These are phyloP conservation scores for Myotis davidii DNA, from an alignment of 2,113 vertebrate species.

Conservation along the genomic window DNA sequence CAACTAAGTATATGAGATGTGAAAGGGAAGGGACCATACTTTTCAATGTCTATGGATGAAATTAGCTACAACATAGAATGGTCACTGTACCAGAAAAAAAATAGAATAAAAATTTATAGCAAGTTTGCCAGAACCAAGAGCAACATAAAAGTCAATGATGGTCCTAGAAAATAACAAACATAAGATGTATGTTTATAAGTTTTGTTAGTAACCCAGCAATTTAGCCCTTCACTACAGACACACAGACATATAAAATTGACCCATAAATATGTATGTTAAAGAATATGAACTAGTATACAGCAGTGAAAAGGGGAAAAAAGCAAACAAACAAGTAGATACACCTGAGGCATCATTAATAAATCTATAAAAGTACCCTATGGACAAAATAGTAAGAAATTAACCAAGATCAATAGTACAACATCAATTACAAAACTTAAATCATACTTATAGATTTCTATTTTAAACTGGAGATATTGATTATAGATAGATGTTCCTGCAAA, in stretches of 20 bases:
- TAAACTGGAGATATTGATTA: not conserved
- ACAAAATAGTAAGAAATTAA: not conserved
- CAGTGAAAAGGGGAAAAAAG: not conserved
- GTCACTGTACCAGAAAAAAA: not conserved
- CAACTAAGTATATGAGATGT: not conserved
- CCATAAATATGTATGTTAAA: not conserved
- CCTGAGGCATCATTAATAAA: not conserved
- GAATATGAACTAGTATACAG: not conserved
- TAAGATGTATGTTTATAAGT: not conserved
- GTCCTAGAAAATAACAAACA: not conserved
- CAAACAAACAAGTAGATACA: not conserved
- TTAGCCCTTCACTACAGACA: not conserved
- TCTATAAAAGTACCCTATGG: not conserved
- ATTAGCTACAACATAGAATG: not conserved
- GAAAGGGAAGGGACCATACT: not conserved
- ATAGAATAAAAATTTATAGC: not conserved
- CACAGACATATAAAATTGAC: not conserved
- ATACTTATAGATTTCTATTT: not conserved
- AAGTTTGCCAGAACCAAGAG: not conserved
- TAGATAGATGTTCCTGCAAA: not conserved
- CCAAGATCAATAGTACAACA: not conserved
- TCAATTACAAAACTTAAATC: not conserved
- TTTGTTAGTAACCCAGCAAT: not conserved
- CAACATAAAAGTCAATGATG: not conserved
- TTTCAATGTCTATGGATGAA: not conserved